A percentile compares a stretch with the other conserved stretches of the same genome.
phyloP scores from a whole-genome alignment of 2,113 vertebrate genomes.

The Urocynchramus pylzowi region DNA sequence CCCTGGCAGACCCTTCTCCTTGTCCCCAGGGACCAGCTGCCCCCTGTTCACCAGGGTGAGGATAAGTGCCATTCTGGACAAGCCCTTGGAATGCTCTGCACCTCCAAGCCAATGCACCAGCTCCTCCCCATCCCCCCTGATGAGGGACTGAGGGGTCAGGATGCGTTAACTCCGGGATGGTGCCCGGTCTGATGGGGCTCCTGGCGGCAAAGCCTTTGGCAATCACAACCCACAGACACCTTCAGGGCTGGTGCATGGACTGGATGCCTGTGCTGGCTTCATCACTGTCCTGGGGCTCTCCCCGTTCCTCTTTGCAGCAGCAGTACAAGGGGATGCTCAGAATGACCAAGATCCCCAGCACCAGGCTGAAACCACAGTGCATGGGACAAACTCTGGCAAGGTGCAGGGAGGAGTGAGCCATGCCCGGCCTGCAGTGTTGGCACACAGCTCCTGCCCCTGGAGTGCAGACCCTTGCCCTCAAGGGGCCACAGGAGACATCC shows the following conservation, averaged over 20 bases:
- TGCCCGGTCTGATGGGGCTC: background rate
- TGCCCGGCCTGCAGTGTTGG: rapidly evolving
- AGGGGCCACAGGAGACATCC: background rate
- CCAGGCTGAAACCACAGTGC: rapidly evolving
- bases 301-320: background rate
- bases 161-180: rapidly evolving
- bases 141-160: background rate
- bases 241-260: background rate
- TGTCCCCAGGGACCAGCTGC: background rate
- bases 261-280: background rate
- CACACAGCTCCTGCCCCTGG: rapidly evolving
- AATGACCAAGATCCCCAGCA: background rate
- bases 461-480: background rate
- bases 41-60: rapidly evolving
- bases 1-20: background rate
- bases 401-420: background rate
- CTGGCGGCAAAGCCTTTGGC: background rate
- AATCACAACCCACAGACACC: background rate
- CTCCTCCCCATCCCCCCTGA: background rate
- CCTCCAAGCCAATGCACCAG: background rate
- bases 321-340: background rate
- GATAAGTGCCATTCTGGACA: background rate
- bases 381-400: background rate
- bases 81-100: background rate
- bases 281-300: background rate